phyloP scores from a whole-genome alignment of 2,888 invertebrate genomes.

The Tubulanus polymorphus region DNA sequence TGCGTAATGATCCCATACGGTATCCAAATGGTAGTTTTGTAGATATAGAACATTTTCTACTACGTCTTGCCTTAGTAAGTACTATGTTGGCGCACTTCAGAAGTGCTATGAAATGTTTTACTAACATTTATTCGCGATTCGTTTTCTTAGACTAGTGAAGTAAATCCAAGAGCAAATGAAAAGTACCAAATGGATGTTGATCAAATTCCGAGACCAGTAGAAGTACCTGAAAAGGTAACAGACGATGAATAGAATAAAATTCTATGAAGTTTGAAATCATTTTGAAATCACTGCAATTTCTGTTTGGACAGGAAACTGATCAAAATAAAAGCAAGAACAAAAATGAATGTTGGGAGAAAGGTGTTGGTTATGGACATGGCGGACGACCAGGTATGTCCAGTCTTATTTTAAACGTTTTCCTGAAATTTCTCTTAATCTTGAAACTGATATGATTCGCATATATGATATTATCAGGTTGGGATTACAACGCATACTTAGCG shows the following conservation, averaged over 20 bases:
- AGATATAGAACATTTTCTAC: conserved; percentile 47
- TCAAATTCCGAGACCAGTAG: too few relatives aligned
- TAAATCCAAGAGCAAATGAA: conserved; percentile 38
- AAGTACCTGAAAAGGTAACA: too few relatives aligned
- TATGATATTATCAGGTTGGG: conserved; percentile 39
- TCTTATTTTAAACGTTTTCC: neutral
- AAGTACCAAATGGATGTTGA: too few relatives aligned
- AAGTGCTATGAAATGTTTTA: neutral
- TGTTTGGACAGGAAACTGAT: too few relatives aligned
- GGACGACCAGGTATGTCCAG: conserved; percentile 27
- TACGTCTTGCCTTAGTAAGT: conserved; percentile 44
- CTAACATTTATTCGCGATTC: neutral
- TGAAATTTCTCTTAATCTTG: neutral
- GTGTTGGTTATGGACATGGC: conserved; percentile 38
- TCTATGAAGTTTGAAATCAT: too few relatives aligned
- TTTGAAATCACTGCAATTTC: too few relatives aligned
- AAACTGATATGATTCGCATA: neutral
- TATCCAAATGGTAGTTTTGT: conserved; percentile 43
- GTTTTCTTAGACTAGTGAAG: conserved; percentile 33
- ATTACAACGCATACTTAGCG: conserved; percentile 44
- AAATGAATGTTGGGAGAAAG: conserved; percentile 39
- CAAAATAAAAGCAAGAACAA: conserved; percentile 14
- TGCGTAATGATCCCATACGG: conserved; percentile 36
- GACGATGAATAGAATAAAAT: too few relatives aligned
- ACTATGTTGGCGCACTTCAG: conserved; percentile 14